Conservation (phyloP, 2,113 vertebrate genomes). For the mouse (Mus musculus) region GRCm39 chr9:31282001-31282500, state of each 20-base stretch:
- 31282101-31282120: constrained; percentile 85
- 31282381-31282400: background rate
- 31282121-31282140: constrained; percentile 99
- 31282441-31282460: constrained; percentile 11
- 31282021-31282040: background rate
- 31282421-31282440: background rate
- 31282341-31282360: background rate
- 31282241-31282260: background rate
- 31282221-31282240: constrained; percentile 80
- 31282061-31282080: background rate
- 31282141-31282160: constrained; percentile 96
- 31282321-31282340: background rate
- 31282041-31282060: constrained; percentile 38
- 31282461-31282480: background rate
- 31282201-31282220: constrained; percentile 94
- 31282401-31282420: constrained; percentile 13
- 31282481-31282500: background rate
- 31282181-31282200: constrained; percentile 91
- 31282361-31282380: background rate
- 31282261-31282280: background rate
- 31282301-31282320: background rate
- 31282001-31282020: background rate
- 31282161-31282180: constrained; percentile 95
- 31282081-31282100: constrained; percentile 44
- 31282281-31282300: background rate